Conservation (phyloP, 2,113 vertebrate species). For the Phrynocephalus versicolor region DNA sequence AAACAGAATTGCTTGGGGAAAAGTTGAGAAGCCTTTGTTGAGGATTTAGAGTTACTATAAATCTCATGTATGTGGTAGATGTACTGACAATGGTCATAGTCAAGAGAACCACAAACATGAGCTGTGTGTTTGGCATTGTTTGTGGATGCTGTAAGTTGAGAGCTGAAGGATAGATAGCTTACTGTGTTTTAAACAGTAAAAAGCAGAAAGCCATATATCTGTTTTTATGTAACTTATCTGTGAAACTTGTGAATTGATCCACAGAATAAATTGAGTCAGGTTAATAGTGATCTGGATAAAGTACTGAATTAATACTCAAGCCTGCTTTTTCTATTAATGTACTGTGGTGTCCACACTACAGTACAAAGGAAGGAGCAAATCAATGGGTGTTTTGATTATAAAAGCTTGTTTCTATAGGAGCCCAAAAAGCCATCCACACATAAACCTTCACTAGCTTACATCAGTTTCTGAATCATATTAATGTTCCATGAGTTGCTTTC, state of each 20-base stretch:
- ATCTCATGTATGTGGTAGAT: background rate
- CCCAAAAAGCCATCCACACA: background rate
- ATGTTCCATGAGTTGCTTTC: conserved; percentile 62
- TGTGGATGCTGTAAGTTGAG: background rate
- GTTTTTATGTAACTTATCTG: background rate
- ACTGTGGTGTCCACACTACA: background rate
- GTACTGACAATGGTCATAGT: background rate
- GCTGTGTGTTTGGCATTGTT: background rate
- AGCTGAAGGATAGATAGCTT: background rate
- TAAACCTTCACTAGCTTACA: conserved; percentile 37
- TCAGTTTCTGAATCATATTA: conserved; percentile 45
- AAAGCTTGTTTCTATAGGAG: background rate
- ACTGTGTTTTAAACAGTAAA: background rate
- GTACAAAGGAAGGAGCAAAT: background rate
- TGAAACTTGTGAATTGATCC: background rate
- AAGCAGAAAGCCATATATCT: too few species aligned
- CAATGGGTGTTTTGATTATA: background rate
- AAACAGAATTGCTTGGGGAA: background rate
- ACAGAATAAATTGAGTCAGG: background rate
- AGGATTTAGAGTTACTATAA: background rate
- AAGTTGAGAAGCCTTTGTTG: background rate
- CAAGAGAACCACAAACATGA: background rate
- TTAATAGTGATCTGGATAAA: background rate
- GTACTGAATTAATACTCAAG: background rate
- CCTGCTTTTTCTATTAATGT: background rate